phyloP scores from a whole-genome alignment of 2,888 invertebrate genomes.

The Idaea biselata region DNA sequence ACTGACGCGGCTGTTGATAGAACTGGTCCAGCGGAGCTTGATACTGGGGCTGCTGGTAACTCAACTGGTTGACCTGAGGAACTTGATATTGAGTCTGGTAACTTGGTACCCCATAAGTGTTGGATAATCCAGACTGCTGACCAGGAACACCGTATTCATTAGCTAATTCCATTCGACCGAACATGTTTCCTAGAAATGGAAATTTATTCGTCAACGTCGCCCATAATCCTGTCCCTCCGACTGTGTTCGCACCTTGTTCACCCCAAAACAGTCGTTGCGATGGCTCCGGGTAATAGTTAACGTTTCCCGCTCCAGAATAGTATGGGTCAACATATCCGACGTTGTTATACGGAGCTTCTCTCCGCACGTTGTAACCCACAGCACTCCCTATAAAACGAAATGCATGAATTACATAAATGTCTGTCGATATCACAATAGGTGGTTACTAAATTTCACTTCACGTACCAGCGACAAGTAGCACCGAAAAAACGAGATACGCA shows the following conservation, averaged over 20 bases:
- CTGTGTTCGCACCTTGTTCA: constrained; percentile 65
- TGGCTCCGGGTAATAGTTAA: constrained; percentile 49
- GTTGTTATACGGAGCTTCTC: constrained; percentile 59
- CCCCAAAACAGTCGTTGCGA: constrained; percentile 71
- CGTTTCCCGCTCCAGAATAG: constrained; percentile 42
- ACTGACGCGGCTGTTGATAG: constrained; percentile 36
- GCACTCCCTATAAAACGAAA: constrained; percentile 58
- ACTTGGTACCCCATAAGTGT: constrained; percentile 35
- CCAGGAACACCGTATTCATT: constrained; percentile 52
- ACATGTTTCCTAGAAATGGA: constrained; percentile 67
- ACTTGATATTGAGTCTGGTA: constrained; percentile 29
- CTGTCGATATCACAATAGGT: constrained; percentile 11
- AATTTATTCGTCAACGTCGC: constrained; percentile 69
- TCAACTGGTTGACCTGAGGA: constrained; percentile 29
- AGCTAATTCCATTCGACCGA: constrained; percentile 65
- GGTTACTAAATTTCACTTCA: constrained; percentile 42
- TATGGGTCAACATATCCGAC: constrained; percentile 59
- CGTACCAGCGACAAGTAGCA: constrained; percentile 71
- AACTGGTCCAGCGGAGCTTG: constrained; percentile 25
- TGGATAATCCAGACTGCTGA: constrained; percentile 32
- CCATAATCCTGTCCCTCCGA: constrained; percentile 71
- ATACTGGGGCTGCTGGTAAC: constrained; percentile 33
- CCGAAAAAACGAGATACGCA: constrained; percentile 55
- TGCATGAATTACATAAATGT: constrained; percentile 16
- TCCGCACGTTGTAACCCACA: constrained; percentile 59